These are phyloP conservation scores for Zaprionus ornatus DNA, from an alignment of 1,140 invertebrate species.

Conservation along the genomic window DNA sequence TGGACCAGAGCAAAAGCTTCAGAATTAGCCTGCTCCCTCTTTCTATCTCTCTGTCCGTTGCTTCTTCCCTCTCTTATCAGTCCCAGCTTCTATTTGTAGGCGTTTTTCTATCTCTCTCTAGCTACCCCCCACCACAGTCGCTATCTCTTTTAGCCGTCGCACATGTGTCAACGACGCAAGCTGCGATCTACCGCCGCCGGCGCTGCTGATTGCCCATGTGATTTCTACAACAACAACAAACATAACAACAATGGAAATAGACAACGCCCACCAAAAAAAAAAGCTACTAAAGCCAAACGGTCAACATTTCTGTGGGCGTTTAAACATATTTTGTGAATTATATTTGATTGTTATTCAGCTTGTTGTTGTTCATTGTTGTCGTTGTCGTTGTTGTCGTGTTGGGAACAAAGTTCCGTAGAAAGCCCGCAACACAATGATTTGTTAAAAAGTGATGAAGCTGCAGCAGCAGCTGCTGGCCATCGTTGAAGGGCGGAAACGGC, in stretches of 20 bases:
- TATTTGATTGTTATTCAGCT: slow-evolving; percentile 65
- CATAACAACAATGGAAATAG: slow-evolving; percentile 9
- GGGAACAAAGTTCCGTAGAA: slow-evolving; percentile 13
- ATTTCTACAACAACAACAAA: slow-evolving; percentile 13
- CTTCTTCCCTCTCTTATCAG: slow-evolving; percentile 15
- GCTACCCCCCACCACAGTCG: neutral
- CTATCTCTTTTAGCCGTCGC: slow-evolving; percentile 6
- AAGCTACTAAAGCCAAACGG: slow-evolving; percentile 3
- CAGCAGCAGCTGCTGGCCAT: neutral
- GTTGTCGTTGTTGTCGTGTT: slow-evolving; percentile 22
- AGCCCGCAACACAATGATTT: slow-evolving; percentile 13
- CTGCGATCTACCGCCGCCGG: slow-evolving; percentile 17
- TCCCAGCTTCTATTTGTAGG: slow-evolving; percentile 31
- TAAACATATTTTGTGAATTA: slow-evolving; percentile 75
- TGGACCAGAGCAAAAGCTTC: slow-evolving; percentile 29
- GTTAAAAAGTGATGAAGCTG: slow-evolving; percentile 15
- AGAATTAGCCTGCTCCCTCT: neutral
- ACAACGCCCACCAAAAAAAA: slow-evolving; percentile 33
- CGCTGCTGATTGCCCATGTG: slow-evolving; percentile 29
- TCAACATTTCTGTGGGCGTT: slow-evolving; percentile 60
- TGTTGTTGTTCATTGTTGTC: slow-evolving; percentile 8
- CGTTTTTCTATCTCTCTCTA: slow-evolving; percentile 10
- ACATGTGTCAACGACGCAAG: slow-evolving; percentile 24
- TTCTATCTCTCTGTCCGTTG: neutral
- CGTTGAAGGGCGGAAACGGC: slow-evolving; percentile 40